Conservation (phyloP, 2,888 invertebrate species). For the Petrolisthes cinctipes region DNA sequence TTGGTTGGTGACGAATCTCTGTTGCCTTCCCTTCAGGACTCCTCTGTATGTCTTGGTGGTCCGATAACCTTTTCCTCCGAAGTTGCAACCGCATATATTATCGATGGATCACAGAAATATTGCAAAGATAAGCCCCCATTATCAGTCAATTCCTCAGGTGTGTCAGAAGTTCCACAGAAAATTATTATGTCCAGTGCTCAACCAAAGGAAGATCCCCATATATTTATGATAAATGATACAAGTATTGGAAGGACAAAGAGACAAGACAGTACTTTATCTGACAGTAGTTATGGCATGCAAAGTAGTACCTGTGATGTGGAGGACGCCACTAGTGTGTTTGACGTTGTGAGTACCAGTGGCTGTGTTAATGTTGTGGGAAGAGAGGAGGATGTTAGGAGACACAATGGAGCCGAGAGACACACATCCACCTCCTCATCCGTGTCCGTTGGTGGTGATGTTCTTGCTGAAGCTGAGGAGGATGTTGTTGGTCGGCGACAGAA, state of each 20-base stretch:
- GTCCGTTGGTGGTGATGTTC: too few species aligned
- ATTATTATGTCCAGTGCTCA: not conserved
- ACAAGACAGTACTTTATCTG: not conserved
- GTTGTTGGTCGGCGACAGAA: too few species aligned
- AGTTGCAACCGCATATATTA: not conserved
- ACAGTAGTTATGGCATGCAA: not conserved
- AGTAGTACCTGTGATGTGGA: not conserved
- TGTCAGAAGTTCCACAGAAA: not conserved
- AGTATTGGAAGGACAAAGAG: not conserved
- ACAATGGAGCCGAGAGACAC: not conserved
- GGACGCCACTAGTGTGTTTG: constrained; percentile 1
- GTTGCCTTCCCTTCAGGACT: too few species aligned
- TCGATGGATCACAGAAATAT: not conserved
- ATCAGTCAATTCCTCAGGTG: not conserved
- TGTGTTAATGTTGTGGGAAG: not conserved
- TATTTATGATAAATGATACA: not conserved
- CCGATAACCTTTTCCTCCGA: not conserved
- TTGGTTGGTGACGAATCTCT: too few species aligned
- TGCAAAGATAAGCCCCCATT: not conserved
- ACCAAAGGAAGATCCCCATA: not conserved
- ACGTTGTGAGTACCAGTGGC: constrained; percentile 1
- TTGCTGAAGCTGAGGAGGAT: too few species aligned
- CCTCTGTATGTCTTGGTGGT: not conserved
- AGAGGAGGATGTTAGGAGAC: not conserved
- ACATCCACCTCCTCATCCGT: too few species aligned